Base-by-base conservation (phyloP, 2,113 vertebrate genomes). In the Sitta europaea region DNA sequence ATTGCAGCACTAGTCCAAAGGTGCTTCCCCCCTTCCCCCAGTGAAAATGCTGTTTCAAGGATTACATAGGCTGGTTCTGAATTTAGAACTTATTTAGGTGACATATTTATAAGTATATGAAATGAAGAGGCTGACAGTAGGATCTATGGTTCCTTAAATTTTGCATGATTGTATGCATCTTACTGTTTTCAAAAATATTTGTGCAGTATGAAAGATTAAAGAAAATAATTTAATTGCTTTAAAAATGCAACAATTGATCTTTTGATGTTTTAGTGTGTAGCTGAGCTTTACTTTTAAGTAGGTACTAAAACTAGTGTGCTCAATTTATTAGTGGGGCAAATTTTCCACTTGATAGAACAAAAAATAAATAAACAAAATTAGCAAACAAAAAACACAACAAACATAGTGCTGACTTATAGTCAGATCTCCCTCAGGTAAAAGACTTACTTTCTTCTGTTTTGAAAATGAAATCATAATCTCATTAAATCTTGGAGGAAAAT, bases 371-470 rank as follows among this genome's bases (percentile, higher is more conserved):
- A 90, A 90, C 50, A 90, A 88, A 95, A 82, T 55, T 35, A 58
- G 33, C 47, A 58, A 93, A 86, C 11, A 79, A 79, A 72, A 71
- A 27, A 0, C 78, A 59, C 36, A 87, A 70, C 47, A 89, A 72
- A 43, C 21, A 13, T 38, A 3, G 24, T n/a, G 24, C 35, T 90
- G 95, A 81, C 35, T 71, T 86, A 54, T 27, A 45, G 63, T 79
- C 86, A 95, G 71, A 90, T 54, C 24, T 94, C 89, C 71, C 55
- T 16, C 58, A 94, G 92, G 86, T 79, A 42, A 87, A 84, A 93
- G 21, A 57, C 53, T 91, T 90, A 66, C 86, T 96, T 97, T 97
- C 80, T 92, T 93, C 86, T 97, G 79, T 96, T 96, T 97, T 95
- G 95, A 83, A 96, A 96, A 96, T 73, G 29, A 96, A 97, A 75